Percentiles rank a stretch among this genome's conserved stretches.
These are phyloP conservation scores for Pterostichus madidus DNA, from an alignment of 2,888 invertebrate species.

Conservation along the genomic window DNA sequence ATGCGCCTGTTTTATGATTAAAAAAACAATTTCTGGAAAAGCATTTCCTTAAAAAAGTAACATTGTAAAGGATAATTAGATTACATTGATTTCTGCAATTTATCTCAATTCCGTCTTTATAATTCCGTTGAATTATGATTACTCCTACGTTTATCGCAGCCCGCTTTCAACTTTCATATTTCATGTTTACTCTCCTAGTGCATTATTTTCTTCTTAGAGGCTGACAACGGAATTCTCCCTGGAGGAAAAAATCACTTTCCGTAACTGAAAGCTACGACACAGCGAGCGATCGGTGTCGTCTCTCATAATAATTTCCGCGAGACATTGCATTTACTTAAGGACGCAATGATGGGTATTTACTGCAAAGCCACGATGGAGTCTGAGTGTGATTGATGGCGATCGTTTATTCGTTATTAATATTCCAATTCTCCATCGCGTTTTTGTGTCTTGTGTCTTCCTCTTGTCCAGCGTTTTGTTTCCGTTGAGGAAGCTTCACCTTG, in stretches of 20 bases:
- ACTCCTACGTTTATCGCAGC: constrained; percentile 39
- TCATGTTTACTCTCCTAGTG: constrained; percentile 56
- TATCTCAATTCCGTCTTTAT: constrained; percentile 17
- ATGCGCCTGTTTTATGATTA: background rate
- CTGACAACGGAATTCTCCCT: constrained; percentile 40
- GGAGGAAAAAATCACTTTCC: constrained; percentile 50
- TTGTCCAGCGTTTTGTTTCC: constrained; percentile 11
- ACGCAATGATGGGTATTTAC: background rate
- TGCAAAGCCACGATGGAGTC: background rate
- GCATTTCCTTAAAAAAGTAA: constrained; percentile 17
- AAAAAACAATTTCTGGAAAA: constrained; percentile 27
- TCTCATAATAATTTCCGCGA: constrained; percentile 3
- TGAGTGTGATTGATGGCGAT: too few relatives aligned
- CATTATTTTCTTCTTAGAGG: constrained; percentile 55
- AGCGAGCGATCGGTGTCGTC: constrained; percentile 2
- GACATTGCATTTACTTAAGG: constrained; percentile 1
- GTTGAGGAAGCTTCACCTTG: constrained; percentile 5
- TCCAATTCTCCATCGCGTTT: too few relatives aligned
- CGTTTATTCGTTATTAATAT: too few relatives aligned
- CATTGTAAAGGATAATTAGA: too few relatives aligned
- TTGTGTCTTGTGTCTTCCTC: background rate
- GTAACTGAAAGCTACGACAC: constrained; percentile 28
- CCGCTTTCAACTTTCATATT: constrained; percentile 50
- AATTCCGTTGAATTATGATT: constrained; percentile 24
- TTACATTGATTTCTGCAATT: background rate